These are phyloP conservation scores for Polydrusus cervinus DNA, from an alignment of 2,888 invertebrate genomes.

Conservation along the genomic window DNA sequence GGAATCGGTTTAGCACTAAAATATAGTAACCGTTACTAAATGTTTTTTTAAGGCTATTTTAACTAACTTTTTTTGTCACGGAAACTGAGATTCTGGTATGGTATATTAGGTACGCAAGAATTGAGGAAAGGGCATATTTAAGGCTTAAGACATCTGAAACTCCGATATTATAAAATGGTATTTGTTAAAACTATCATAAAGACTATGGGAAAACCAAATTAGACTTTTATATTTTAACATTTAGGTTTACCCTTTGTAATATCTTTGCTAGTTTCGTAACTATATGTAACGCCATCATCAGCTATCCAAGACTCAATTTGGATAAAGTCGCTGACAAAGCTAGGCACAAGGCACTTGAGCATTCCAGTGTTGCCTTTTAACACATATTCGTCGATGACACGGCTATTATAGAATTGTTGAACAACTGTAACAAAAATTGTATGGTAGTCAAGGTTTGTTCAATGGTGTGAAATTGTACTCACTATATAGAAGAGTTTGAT, in stretches of 20 bases:
- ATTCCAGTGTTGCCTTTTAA: slow-evolving; percentile 87
- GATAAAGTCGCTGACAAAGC: slow-evolving; percentile 90
- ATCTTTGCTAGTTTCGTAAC: slow-evolving; percentile 48
- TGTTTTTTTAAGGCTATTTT: too few relatives aligned
- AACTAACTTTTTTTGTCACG: too few relatives aligned
- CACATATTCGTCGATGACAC: slow-evolving; percentile 90
- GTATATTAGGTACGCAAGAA: too few relatives aligned
- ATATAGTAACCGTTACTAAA: too few relatives aligned
- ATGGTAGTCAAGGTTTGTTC: neutral
- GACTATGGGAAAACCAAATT: neutral
- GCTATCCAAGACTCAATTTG: slow-evolving; percentile 86
- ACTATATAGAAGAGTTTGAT: too few relatives aligned
- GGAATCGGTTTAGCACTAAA: too few relatives aligned
- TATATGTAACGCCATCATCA: slow-evolving; percentile 77
- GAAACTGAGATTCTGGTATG: too few relatives aligned
- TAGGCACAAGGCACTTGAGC: slow-evolving; percentile 87
- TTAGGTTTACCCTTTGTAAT: slow-evolving; percentile 47
- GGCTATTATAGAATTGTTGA: slow-evolving; percentile 88
- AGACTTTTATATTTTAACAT: neutral
- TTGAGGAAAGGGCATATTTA: too few relatives aligned
- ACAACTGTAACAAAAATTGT: slow-evolving; percentile 78
- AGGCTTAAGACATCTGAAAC: slow-evolving; percentile 10
- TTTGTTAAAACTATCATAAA: neutral
- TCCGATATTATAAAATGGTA: neutral
- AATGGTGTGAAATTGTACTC: too few relatives aligned